These are phyloP conservation scores for Cistogaster globosa DNA, from an alignment of 2,888 invertebrate species.

Conservation along the genomic window DNA sequence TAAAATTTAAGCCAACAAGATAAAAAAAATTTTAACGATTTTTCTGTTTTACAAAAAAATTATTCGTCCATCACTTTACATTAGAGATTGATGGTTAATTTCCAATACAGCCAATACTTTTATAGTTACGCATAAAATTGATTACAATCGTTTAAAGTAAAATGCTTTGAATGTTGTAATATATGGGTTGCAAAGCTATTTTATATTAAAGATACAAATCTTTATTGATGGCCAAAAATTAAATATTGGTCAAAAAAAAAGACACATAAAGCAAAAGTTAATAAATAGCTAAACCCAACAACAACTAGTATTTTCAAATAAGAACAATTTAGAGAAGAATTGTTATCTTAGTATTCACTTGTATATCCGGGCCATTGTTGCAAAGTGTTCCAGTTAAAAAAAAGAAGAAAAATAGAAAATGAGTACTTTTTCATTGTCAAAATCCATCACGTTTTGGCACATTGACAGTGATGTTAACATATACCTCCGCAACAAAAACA, in stretches of 20 bases:
- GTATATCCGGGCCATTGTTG: slow-evolving; percentile 8
- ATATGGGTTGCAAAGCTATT: slow-evolving; percentile 58
- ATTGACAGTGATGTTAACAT: slow-evolving; percentile 57
- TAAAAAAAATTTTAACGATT: background rate
- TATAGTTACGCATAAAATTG: slow-evolving; percentile 27
- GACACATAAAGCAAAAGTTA: too few species aligned
- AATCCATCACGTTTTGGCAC: slow-evolving; percentile 63
- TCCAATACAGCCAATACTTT: background rate
- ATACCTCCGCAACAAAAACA: background rate
- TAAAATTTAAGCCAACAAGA: background rate
- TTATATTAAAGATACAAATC: slow-evolving; percentile 57
- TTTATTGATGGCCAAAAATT: slow-evolving; percentile 47
- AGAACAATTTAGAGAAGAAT: background rate
- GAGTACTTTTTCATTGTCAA: slow-evolving; percentile 63
- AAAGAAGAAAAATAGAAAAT: slow-evolving; percentile 11
- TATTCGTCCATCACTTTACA: background rate
- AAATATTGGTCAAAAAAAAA: too few species aligned
- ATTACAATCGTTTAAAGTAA: slow-evolving; percentile 56
- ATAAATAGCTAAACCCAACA: background rate
- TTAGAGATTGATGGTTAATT: slow-evolving; percentile 27
- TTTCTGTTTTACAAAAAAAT: background rate
- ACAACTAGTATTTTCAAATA: background rate
- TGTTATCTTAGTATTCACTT: background rate
- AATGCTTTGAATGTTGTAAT: slow-evolving; percentile 41
- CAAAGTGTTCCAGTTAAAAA: background rate